phyloP scores from a whole-genome alignment of 1,140 invertebrate genomes.

The Antheraea mylitta region DNA sequence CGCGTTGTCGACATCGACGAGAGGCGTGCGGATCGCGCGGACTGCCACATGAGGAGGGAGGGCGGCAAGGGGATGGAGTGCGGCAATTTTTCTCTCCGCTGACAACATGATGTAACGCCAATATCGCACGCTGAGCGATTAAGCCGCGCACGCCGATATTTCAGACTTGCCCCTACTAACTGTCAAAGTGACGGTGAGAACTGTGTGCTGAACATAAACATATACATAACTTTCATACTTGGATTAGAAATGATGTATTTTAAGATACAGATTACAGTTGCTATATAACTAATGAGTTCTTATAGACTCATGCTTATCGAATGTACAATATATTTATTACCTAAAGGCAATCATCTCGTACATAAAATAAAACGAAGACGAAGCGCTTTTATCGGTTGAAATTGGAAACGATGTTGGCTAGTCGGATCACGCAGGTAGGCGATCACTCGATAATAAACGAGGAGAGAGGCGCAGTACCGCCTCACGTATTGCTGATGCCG shows the following conservation, averaged over 20 bases:
- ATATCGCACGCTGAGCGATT: constrained; percentile 77
- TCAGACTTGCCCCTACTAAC: constrained; percentile 75
- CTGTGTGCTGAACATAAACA: constrained; percentile 26
- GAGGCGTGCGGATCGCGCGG: constrained; percentile 33
- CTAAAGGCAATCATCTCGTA: neutral
- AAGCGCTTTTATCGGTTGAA: constrained; percentile 45
- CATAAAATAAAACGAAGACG: constrained; percentile 2
- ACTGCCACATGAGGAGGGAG: constrained; percentile 30
- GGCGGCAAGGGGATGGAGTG: constrained; percentile 39
- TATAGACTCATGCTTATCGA: neutral
- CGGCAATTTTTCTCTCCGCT: constrained; percentile 76
- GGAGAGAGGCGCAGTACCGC: constrained; percentile 48
- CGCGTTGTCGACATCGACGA: constrained; percentile 63
- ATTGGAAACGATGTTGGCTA: constrained; percentile 56
- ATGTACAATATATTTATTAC: constrained; percentile 6
- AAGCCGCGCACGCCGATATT: constrained; percentile 75
- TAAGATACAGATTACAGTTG: too few species aligned
- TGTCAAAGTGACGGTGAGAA: constrained; percentile 64
- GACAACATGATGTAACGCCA: constrained; percentile 78
- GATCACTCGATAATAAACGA: constrained; percentile 75
- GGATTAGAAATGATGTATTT: neutral
- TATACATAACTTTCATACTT: constrained; percentile 15
- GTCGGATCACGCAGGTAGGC: constrained; percentile 69
- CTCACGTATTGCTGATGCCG: constrained; percentile 68
- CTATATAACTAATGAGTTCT: neutral